Percentiles rank a stretch among this genome's conserved stretches.
Conservation (phyloP, 2,888 invertebrate species). For the Portevinia maculata region DNA sequence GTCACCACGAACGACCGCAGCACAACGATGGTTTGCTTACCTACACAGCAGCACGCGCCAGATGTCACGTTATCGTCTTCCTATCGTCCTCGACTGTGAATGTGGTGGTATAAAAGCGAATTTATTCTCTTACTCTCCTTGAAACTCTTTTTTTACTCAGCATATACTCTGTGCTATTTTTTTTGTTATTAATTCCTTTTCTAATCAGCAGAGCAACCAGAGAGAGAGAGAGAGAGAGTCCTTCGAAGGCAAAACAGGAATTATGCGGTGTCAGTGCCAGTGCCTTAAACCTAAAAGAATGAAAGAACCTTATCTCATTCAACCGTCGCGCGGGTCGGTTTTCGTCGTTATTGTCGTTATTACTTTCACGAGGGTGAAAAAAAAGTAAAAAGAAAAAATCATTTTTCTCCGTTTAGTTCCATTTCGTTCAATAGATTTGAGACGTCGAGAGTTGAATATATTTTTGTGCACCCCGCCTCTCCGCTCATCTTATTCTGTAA, state of each 20-base stretch:
- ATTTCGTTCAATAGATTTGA: conserved; percentile 48
- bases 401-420: conserved; percentile 11
- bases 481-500: conserved; percentile 39
- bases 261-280: conserved; percentile 46
- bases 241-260: conserved; percentile 45
- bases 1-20: background rate
- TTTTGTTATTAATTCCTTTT: conserved; percentile 38
- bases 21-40: conserved; percentile 1
- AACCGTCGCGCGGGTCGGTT: conserved; percentile 13
- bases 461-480: conserved; percentile 4
- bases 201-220: conserved; percentile 5
- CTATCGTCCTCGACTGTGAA: conserved; percentile 13
- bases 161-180: conserved; percentile 8
- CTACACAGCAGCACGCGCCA: conserved; percentile 41
- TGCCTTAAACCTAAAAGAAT: conserved; percentile 35
- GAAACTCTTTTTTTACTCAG: background rate
- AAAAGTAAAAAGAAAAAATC: background rate
- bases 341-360: conserved; percentile 28
- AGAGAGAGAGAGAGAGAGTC: conserved; percentile 4
- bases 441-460: conserved; percentile 41
- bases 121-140: conserved; percentile 34
- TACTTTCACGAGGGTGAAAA: conserved; percentile 41
- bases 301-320: conserved; percentile 36
- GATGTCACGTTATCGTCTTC: background rate
- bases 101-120: conserved; percentile 39